A percentile compares a stretch with the other conserved stretches of the same genome.
phyloP scores from a whole-genome alignment of 2,888 invertebrate species.

The Formica aserva region DNA sequence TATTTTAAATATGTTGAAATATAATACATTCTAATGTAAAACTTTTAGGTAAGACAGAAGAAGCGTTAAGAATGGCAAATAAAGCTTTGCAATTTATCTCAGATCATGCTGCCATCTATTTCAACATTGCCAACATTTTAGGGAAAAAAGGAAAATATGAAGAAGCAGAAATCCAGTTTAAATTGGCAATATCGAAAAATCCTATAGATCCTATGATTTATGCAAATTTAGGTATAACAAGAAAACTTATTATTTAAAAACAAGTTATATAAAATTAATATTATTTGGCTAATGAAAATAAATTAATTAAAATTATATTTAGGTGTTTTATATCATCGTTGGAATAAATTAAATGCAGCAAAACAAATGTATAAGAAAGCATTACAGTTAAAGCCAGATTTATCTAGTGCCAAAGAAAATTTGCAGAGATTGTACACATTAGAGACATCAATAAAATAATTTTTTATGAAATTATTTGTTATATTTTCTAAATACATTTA shows the following conservation, averaged over 20 bases:
- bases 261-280: background rate
- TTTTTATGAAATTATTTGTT: slow-evolving; percentile 26
- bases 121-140: slow-evolving; percentile 95
- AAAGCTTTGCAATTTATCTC: slow-evolving; percentile 91
- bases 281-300: background rate
- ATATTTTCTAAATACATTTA: background rate
- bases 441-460: slow-evolving; percentile 70
- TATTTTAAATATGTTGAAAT: background rate
- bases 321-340: slow-evolving; percentile 97
- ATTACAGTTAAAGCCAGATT: slow-evolving; percentile 90
- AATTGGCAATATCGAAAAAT: slow-evolving; percentile 90
- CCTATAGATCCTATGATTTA: slow-evolving; percentile 93
- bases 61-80: slow-evolving; percentile 90
- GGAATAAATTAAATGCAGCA: slow-evolving; percentile 92
- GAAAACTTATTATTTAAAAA: background rate
- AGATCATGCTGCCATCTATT: slow-evolving; percentile 92
- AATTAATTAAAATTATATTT: slow-evolving; percentile 53
- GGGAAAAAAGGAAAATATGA: slow-evolving; percentile 93
- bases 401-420: slow-evolving; percentile 91
- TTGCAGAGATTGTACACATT: slow-evolving; percentile 87
- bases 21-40: background rate
- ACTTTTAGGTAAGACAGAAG: slow-evolving; percentile 88
- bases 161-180: slow-evolving; percentile 94
- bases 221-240: slow-evolving; percentile 91
- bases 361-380: slow-evolving; percentile 92